Evolutionary conservation across 30 jellyfish, hydroid and myxozoan genomes (phyloP).

Genomic region (Thelohanellus kitauei): DNA sequence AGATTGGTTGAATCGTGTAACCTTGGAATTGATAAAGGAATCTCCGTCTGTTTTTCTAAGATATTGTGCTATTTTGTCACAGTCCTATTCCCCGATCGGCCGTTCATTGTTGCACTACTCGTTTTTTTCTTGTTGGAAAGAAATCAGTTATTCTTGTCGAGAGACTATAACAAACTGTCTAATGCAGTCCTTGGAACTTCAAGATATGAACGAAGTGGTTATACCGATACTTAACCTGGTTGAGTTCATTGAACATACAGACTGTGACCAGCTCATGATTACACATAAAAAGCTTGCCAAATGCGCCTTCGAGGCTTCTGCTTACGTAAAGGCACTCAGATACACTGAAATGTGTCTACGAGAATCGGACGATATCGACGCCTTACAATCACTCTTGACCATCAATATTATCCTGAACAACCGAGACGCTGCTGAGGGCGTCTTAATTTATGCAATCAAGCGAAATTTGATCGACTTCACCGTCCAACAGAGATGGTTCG

Average conservation of each 20-base stretch:
- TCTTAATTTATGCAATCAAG: slow-evolving; percentile 39
- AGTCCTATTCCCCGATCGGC: slow-evolving; percentile 41
- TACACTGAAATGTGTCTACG: slow-evolving; percentile 38
- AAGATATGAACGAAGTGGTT: slow-evolving; percentile 53
- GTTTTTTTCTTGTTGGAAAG: slow-evolving; percentile 82
- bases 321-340: slow-evolving; percentile 76
- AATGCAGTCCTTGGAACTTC: slow-evolving; percentile 50
- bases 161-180: slow-evolving; percentile 36
- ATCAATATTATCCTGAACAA: slow-evolving; percentile 61
- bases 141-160: slow-evolving; percentile 6
- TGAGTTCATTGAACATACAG: slow-evolving; percentile 83
- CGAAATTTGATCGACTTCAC: slow-evolving; percentile 4
- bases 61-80: slow-evolving; percentile 50
- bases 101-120: not conserved
- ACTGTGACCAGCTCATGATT: slow-evolving; percentile 21
- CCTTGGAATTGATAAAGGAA: slow-evolving; percentile 36
- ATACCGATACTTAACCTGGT: slow-evolving; percentile 38
- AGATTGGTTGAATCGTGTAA: slow-evolving; percentile 54
- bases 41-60: slow-evolving; percentile 67
- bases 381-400: slow-evolving; percentile 36
- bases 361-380: slow-evolving; percentile 32
- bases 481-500: slow-evolving; percentile 80
- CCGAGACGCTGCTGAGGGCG: slow-evolving; percentile 95
- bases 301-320: slow-evolving; percentile 53
- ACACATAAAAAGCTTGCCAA: slow-evolving; percentile 28